Evolutionary conservation across 2,797 vertebrate species (phyloP).

Genomic region (Brachymystax lenok): DNA sequence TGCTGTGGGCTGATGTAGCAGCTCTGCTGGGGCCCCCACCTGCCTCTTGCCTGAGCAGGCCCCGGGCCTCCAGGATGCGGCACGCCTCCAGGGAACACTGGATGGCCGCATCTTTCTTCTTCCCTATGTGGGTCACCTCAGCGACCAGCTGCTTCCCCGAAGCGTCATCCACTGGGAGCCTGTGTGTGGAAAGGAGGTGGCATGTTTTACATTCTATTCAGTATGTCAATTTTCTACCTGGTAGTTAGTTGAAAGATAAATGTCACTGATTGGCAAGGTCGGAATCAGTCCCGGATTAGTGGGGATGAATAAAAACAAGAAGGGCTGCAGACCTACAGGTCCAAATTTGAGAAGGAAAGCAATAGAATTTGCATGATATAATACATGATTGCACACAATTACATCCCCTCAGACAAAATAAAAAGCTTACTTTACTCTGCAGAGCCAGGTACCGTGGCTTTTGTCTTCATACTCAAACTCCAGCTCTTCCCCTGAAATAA

Average conservation of each 20-base stretch:
- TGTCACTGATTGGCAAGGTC: too few relatives aligned
- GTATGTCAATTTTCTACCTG: neutral
- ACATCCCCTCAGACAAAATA: neutral
- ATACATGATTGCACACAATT: neutral
- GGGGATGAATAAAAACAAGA: too few relatives aligned
- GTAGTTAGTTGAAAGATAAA: too few relatives aligned
- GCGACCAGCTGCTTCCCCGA: slow-evolving; percentile 90
- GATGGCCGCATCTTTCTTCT: slow-evolving; percentile 92
- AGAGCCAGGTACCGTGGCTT: slow-evolving; percentile 91
- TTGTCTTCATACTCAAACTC: slow-evolving; percentile 96
- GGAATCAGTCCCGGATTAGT: too few relatives aligned
- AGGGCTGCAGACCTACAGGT: too few relatives aligned
- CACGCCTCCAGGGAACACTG: slow-evolving; percentile 94
- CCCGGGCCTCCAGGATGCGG: slow-evolving; percentile 91
- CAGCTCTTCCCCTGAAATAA: slow-evolving; percentile 88
- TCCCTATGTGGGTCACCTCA: slow-evolving; percentile 89
- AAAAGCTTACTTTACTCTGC: slow-evolving; percentile 88
- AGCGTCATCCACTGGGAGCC: slow-evolving; percentile 92
- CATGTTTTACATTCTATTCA: neutral
- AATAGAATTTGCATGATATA: neutral
- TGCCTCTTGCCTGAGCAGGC: slow-evolving; percentile 93
- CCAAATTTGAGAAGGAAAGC: too few relatives aligned
- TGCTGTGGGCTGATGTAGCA: neutral
- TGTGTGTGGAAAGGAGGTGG: slow-evolving; percentile 43
- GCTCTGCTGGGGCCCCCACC: slow-evolving; percentile 70